phyloP scores from a whole-genome alignment of 2,797 vertebrate species.

The Myiothlypis coronata region DNA sequence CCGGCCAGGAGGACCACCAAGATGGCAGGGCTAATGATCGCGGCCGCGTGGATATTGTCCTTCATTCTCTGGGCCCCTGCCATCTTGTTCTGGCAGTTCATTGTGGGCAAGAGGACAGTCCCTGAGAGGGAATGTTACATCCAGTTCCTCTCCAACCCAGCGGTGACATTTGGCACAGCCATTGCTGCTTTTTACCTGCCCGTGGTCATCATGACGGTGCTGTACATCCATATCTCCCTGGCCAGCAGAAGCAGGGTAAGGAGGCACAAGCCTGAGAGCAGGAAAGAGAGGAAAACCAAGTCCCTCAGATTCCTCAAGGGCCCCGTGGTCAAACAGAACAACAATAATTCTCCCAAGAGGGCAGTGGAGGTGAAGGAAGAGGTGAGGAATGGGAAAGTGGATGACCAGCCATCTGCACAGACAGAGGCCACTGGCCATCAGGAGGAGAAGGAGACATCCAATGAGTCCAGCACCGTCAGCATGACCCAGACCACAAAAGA shows the following conservation, averaged over 20 bases:
- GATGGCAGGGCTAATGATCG: slow-evolving; percentile 97
- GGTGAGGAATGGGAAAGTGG: slow-evolving; percentile 86
- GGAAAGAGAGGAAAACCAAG: slow-evolving; percentile 76
- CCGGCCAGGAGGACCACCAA: slow-evolving; percentile 94
- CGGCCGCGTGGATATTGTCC: slow-evolving; percentile 93
- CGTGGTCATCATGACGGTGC: slow-evolving; percentile 96
- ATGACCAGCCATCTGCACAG: slow-evolving; percentile 77
- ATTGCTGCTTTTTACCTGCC: slow-evolving; percentile 98
- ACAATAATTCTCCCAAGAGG: slow-evolving; percentile 81
- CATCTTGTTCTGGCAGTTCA: slow-evolving; percentile 98
- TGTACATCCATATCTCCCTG: slow-evolving; percentile 96
- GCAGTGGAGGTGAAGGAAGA: slow-evolving; percentile 77
- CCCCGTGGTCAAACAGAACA: slow-evolving; percentile 85
- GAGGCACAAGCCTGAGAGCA: slow-evolving; percentile 80
- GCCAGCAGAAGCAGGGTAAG: slow-evolving; percentile 93
- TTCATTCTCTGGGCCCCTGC: slow-evolving; percentile 97
- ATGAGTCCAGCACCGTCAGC: slow-evolving; percentile 87
- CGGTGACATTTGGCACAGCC: slow-evolving; percentile 93
- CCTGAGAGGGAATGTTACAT: slow-evolving; percentile 86
- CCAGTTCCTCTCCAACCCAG: slow-evolving; percentile 95
- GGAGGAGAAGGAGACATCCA: slow-evolving; percentile 80
- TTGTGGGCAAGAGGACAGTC: slow-evolving; percentile 88
- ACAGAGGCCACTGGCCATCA: slow-evolving; percentile 64
- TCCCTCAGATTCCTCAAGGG: slow-evolving; percentile 82
- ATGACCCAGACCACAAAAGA: slow-evolving; percentile 87